phyloP scores from a whole-genome alignment of 2,797 vertebrate genomes.

The Acropternis orthonyx region DNA sequence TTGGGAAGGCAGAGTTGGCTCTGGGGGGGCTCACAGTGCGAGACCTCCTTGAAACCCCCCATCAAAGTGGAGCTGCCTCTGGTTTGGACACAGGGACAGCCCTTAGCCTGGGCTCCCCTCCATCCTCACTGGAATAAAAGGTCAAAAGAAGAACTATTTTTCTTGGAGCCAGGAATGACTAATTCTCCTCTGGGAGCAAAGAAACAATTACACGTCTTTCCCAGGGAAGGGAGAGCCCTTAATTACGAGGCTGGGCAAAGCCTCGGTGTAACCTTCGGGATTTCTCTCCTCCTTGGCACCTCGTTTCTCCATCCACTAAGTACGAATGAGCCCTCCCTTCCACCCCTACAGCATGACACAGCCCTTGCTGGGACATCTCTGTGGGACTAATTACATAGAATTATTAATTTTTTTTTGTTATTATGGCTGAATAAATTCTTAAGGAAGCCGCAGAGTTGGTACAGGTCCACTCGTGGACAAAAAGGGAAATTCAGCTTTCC shows the following conservation, averaged over 20 bases:
- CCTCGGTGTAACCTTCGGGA: neutral
- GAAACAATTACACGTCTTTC: neutral
- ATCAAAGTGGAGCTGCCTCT: neutral
- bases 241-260: neutral
- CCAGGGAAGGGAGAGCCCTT: neutral
- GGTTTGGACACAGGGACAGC: neutral
- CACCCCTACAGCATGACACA: accelerated
- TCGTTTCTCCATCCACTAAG: neutral
- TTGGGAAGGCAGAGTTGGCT: neutral
- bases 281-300: neutral
- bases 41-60: neutral
- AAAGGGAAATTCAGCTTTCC: neutral
- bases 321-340: neutral
- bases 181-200: neutral
- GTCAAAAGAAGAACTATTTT: neutral
- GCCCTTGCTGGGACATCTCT: neutral
- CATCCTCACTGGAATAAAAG: neutral
- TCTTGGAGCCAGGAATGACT: neutral
- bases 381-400: neutral
- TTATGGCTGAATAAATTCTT: neutral
- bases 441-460: neutral
- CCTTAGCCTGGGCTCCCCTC: neutral
- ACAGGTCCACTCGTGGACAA: neutral
- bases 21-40: accelerated
- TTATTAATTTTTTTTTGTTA: neutral